Evolutionary conservation across 2,888 invertebrate genomes (phyloP).

Genomic region (Andrena chrysosceles): DNA sequence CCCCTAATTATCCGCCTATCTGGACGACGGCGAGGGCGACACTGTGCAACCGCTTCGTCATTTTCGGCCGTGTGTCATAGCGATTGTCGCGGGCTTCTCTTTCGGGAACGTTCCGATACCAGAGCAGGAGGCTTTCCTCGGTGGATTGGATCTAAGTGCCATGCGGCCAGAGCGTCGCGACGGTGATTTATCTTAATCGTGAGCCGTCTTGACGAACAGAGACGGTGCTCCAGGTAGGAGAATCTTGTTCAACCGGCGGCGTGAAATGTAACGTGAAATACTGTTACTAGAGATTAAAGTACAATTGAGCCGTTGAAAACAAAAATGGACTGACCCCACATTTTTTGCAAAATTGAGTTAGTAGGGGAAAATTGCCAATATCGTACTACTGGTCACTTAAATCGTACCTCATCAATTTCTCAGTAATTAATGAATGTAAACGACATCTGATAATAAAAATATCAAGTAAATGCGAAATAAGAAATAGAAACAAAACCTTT

Average conservation of each 20-base stretch:
- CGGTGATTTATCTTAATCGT: slow-evolving; percentile 50
- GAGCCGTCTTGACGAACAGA: background rate
- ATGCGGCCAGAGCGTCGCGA: slow-evolving; percentile 25
- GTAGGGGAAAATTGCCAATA: too few species aligned
- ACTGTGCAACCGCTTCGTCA: slow-evolving; percentile 6
- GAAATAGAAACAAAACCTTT: too few species aligned
- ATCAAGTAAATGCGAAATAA: too few species aligned
- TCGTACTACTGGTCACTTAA: too few species aligned
- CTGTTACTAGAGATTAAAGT: too few species aligned
- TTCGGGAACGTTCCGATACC: slow-evolving; percentile 44
- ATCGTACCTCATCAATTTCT: too few species aligned
- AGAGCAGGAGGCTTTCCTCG: background rate
- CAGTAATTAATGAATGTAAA: too few species aligned
- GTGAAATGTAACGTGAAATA: too few species aligned
- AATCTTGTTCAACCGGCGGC: slow-evolving; percentile 1
- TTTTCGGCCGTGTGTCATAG: slow-evolving; percentile 34
- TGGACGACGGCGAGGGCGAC: slow-evolving; percentile 16
- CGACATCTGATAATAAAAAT: too few species aligned
- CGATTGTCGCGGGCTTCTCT: slow-evolving; percentile 38
- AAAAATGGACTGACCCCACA: too few species aligned
- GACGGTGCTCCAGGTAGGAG: background rate
- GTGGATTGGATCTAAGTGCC: slow-evolving; percentile 4
- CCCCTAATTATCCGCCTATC: slow-evolving; percentile 48
- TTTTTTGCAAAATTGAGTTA: too few species aligned
- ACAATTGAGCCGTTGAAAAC: too few species aligned